Percentiles rank a stretch among this genome's conserved stretches.
These are phyloP conservation scores for Neolamprologus ventralis DNA, from an alignment of 2,113 vertebrate genomes.

Conservation along the genomic window DNA sequence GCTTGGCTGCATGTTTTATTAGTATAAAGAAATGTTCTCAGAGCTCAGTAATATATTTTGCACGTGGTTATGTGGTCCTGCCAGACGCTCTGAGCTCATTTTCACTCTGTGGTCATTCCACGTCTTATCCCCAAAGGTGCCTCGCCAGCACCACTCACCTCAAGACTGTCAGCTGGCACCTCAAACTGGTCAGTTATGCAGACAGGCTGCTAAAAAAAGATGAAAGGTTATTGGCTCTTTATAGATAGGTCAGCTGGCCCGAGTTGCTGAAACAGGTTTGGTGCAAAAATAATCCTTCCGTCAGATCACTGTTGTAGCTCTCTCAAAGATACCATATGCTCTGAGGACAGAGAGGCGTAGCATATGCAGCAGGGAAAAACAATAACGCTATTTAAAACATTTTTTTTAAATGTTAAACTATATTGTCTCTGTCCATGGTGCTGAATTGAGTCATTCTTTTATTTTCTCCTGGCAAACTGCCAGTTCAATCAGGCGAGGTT, in stretches of 20 bases:
- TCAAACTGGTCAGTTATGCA: neutral
- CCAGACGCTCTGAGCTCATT: neutral
- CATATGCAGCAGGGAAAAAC: neutral
- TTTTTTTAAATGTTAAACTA: neutral
- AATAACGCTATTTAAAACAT: neutral
- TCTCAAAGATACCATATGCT: conserved; percentile 8
- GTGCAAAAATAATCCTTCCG: neutral
- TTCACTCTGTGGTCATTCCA: neutral
- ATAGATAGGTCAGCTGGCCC: neutral
- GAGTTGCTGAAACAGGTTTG: neutral
- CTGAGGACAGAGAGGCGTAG: neutral
- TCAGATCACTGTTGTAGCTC: neutral
- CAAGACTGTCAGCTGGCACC: neutral
- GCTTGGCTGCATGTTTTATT: neutral
- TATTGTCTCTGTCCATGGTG: conserved; percentile 29
- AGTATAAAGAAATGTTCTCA: neutral
- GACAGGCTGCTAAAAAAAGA: neutral
- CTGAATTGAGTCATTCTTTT: conserved; percentile 1
- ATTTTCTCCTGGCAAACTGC: neutral
- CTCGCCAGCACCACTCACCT: neutral
- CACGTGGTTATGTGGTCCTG: neutral
- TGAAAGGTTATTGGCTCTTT: neutral
- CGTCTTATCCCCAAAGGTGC: neutral
- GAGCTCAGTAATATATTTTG: neutral
- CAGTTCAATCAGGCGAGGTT: neutral